Evolutionary conservation across 1,140 invertebrate genomes (phyloP), one percentile per base, ranked within the genome.

Genomic region (Eupeodes corollae): DNA sequence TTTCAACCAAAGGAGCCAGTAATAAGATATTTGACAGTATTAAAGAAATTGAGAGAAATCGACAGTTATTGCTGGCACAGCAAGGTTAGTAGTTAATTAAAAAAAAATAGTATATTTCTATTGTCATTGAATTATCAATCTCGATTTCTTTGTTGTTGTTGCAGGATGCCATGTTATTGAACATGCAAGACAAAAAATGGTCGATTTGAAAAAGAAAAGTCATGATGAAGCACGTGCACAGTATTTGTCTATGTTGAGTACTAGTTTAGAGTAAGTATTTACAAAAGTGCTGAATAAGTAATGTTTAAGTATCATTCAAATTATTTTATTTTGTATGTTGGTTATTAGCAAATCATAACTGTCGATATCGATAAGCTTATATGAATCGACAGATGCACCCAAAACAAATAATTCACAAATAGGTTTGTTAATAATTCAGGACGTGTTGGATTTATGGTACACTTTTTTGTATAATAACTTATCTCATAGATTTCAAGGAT

Each of bases 91-190:
- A 5, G 33, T n/a, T n/a, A n/a, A 34, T 34, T 34, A n/a, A n/a
- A n/a, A n/a, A n/a, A n/a, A 21, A 43, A 43, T 2, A 16, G 5
- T 45, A 13, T 18, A 35, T 14, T 48, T 26, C 8, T 26, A 26
- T 26, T 8, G 21, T 26, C n/a, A n/a, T n/a, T n/a, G n/a, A n/a
- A n/a, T n/a, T n/a, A n/a, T n/a, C n/a, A n/a, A n/a, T n/a, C n/a
- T n/a, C n/a, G n/a, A 26, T 26, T 26, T 26, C 8, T 26, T 30
- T 51, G 42, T 42, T 44, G 43, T 34, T 26, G n/a, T 49, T 16
- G 39, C 52, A 90, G 87, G 87, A 46, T 86, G 83, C 56, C 82
- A 88, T 75, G 86, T 94, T 37, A 91, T 94, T 58, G 88, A 91
- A 59, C 84, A 92, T 61, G 89, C 93, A 69, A 74, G 88, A 44